Evolutionary conservation across 2,888 invertebrate genomes (phyloP), one percentile per base, ranked within the genome.

Genomic region (Lamproptera curius): DNA sequence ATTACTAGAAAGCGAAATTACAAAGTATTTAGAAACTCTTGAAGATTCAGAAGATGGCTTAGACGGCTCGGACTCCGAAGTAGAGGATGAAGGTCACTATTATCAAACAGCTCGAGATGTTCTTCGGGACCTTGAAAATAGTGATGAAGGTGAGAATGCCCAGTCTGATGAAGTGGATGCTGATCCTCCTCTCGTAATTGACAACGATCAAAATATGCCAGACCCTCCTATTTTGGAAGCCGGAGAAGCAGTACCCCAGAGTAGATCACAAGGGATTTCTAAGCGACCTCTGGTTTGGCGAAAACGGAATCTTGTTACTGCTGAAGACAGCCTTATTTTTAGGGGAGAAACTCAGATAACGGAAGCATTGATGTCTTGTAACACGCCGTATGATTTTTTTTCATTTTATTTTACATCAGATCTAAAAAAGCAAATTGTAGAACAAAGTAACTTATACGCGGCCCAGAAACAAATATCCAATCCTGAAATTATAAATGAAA

Each of bases 1-100:
- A 55, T 61, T 62, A 60, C 59, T 58, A 59, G 58, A 62, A 61
- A 59, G 62, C 57, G 63, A 63, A 59, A 61, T 61, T 58, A 54
- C 53, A 58, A 58, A 58, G 53, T 61, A 64, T 64, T 65, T 63
- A 59, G 61, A 65, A 62, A 61, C 56, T 62, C 60, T 63, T 57
- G 61, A 62, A 55, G 61, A 62, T 58, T 62, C 61, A 52, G 61
- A 62, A 61, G 61, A 61, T 55, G 61, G 59, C 54, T 60, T 60
- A 57, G 62, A 61, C 55, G 58, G 59, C 37, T 63, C 65, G 35
- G 61, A 62, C 59, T 62, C 61, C 52, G 62, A 65, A 56, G 58
- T 58, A 58, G 59, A 64, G 53, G 61, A 62, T 57, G 60, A 62
- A 63, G 59, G 56, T 55, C 52, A 56, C 55, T 61, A 61, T 62